Base-by-base conservation (phyloP, 2,797 vertebrate genomes). In the Notolabrus celidotus region DNA sequence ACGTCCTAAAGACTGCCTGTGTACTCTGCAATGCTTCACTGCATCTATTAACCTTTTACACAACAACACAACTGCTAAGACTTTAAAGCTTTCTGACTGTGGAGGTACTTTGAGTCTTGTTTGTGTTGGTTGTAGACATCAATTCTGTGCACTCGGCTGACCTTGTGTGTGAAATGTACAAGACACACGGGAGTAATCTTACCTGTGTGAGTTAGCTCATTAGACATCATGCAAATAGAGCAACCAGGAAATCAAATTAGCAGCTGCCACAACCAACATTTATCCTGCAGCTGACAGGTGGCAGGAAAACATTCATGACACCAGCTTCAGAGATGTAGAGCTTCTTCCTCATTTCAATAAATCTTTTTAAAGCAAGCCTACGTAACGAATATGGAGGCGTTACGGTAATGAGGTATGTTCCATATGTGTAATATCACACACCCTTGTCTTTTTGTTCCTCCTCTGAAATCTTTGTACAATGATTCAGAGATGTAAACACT, bases 1-100 rank as follows among this genome's bases (percentile, higher is more conserved):
- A 19, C 65, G 57, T 49, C 57, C 55, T 15, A 56, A 59, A 45
- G 63, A 47, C n/a, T 3, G 34, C 55, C 31, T 42, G 73, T 25
- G 43, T 5, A 41, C 65, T 23, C 12, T 14, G 41, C 6, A 9
- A 23, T 22, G 3, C 51, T 17, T 65, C 55, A 20, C 1, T 29
- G 46, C 65, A 16, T 25, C 43, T 43, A 25, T 57, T 38, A 58
- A 42, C 57, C 38, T 38, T 22, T 25, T 3, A 34, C 36, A 34
- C 36, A 16, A 46, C 62, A 22, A 31, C 20, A 42, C 29, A 0
- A 2, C 11, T 2, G 1, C 7, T 4, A n/a, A 58, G 11, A 46
- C 1, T 6, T 27, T 23, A 3, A 14, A 39, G n/a, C 4, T n/a
- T n/a, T n/a, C 19, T 22, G 22, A 39, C 10, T 41, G 25, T 0